Conservation (phyloP, 2,113 vertebrate genomes). For the Pimephales promelas region DNA sequence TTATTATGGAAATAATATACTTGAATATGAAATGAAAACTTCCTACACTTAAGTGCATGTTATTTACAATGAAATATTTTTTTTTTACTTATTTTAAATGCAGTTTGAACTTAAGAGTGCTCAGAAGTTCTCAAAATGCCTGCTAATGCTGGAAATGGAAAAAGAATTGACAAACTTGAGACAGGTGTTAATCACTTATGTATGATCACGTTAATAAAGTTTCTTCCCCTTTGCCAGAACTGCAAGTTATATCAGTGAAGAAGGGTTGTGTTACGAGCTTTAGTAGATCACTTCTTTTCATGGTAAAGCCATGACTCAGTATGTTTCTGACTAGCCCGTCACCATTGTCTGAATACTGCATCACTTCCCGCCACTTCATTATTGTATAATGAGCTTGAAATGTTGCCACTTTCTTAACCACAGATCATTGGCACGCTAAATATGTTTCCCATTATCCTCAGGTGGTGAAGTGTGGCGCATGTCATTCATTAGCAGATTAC, state of each 20-base stretch:
- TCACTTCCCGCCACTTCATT: not conserved
- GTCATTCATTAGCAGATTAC: not conserved
- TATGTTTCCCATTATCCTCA: not conserved
- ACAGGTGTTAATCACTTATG: not conserved
- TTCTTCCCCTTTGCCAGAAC: not conserved
- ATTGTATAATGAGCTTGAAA: conserved; percentile 9
- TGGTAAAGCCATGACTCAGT: not conserved
- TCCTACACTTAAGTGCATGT: no score
- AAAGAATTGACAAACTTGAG: not conserved
- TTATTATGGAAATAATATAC: no score
- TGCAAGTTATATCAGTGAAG: not conserved
- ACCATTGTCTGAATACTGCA: not conserved
- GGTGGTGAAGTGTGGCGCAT: not conserved
- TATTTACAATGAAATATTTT: no score
- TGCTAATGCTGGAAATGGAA: not conserved
- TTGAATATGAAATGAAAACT: no score
- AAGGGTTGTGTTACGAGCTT: conserved; percentile 26
- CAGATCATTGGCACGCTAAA: not conserved
- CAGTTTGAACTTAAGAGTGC: no score
- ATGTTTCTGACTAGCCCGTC: not conserved
- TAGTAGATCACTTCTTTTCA: not conserved
- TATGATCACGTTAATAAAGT: conserved; percentile 1
- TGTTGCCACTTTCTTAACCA: conserved; percentile 2
- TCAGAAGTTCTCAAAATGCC: not conserved
- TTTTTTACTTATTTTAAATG: no score